Base-by-base conservation (phyloP, 2,797 vertebrate species). In the Dermochelys coriacea region DNA sequence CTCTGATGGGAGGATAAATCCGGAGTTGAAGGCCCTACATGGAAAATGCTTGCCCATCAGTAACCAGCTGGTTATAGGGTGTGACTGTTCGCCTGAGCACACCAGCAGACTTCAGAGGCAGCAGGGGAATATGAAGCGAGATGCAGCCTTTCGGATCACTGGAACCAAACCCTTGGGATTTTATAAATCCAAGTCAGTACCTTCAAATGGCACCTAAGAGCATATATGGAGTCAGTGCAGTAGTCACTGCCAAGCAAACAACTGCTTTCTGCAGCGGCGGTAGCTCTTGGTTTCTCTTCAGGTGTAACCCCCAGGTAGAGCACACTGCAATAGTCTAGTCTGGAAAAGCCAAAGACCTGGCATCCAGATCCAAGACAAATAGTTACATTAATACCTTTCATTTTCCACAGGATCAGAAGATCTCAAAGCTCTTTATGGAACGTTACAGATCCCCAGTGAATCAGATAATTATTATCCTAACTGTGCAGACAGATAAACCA, bases 231-330 rank as follows among this genome's bases (percentile, higher is more conserved):
- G 50, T 49, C 25, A 27, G 57, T 1, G 0, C 8, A 25, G 16
- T 37, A 8, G 31, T 34, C 12, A 41, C 9, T 0, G 19, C 41
- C 4, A 1, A 1, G 1, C 16, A 1, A 0, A 74, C 3, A 79
- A 34, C 74, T 47, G 71, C 41, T 75, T 61, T 61, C 41, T 0
- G 0, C 1, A 1, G 50, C n/a, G 34, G 25, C 57, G 2, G 0
- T 29, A 1, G 12, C 9, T 51, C 71, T n/a, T 3, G 0, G 49
- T 12, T 27, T 68, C 41, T 45, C n/a, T 14, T 74, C 47, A 54
- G 52, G 64, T 18, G 41, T 64, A 61, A 25, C 4, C 0, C 31
- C 29, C 45, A 0, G 1, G 19, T 47, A 54, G 31, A 50, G 52
- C 54, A 80, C 1, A 0, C 21, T 2, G 8, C 64, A 68, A 9